Conservation (phyloP, 2,888 invertebrate species). For the Plutella xylostella region DNA sequence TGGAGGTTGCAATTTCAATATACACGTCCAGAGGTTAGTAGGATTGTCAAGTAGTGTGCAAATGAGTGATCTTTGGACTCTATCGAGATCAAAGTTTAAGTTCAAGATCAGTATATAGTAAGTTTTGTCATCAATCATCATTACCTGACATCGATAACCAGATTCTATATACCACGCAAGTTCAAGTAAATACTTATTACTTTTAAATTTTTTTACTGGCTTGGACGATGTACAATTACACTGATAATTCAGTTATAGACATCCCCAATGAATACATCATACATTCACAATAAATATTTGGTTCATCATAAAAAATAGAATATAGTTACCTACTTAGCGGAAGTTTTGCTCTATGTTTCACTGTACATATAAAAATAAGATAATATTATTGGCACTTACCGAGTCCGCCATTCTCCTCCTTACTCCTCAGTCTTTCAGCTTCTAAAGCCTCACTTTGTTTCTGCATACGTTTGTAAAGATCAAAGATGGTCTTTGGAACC, state of each 20-base stretch:
- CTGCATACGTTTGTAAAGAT: conserved; percentile 58
- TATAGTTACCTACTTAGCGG: too few species aligned
- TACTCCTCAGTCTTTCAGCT: conserved; percentile 52
- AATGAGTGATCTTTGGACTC: too few species aligned
- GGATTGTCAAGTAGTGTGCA: too few species aligned
- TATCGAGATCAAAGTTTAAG: too few species aligned
- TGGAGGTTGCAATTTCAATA: too few species aligned
- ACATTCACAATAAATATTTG: not conserved
- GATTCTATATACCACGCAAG: too few species aligned
- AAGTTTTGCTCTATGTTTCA: not conserved
- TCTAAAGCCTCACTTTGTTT: conserved; percentile 56
- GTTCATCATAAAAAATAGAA: not conserved
- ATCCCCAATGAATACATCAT: not conserved
- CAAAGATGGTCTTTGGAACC: conserved; percentile 53
- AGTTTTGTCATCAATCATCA: too few species aligned
- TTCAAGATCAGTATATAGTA: too few species aligned
- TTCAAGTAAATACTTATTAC: too few species aligned
- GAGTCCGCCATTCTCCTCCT: conserved; percentile 61
- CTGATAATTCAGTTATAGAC: not conserved
- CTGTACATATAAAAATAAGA: not conserved
- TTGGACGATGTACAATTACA: not conserved
- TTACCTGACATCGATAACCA: too few species aligned
- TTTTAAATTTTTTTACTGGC: not conserved
- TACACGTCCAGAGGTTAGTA: too few species aligned
- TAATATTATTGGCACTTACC: conserved; percentile 31